A percentile compares a stretch with the other conserved stretches of the same genome.
Evolutionary conservation across 2,888 invertebrate species (phyloP).

Genomic region (Tortricodes alternella): DNA sequence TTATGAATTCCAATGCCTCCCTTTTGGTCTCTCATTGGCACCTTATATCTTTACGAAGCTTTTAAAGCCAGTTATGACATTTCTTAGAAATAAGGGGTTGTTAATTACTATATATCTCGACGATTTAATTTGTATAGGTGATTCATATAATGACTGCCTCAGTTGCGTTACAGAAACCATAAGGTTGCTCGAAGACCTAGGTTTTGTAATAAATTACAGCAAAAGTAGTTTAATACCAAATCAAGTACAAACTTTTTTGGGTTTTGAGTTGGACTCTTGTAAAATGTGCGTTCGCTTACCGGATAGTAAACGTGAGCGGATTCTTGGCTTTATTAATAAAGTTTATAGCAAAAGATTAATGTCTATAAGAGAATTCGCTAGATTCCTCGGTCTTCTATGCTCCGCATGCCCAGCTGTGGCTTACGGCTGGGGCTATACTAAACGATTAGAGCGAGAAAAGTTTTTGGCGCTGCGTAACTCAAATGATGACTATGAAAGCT

Average conservation of each 20-base stretch:
- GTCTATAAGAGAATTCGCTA: neutral
- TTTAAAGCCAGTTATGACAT: conserved; percentile 21
- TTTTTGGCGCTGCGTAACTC: neutral
- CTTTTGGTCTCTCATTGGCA: conserved; percentile 28
- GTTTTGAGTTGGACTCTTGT: conserved; percentile 20
- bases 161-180: neutral
- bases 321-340: neutral
- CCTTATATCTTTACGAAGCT: conserved; percentile 30
- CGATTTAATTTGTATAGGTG: conserved; percentile 27
- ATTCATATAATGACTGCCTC: conserved; percentile 3
- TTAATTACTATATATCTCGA: conserved; percentile 19
- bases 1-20: conserved; percentile 31
- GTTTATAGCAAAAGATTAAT: neutral
- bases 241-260: conserved; percentile 10
- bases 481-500: neutral
- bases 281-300: conserved; percentile 23
- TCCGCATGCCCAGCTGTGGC: conserved; percentile 27
- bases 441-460: conserved; percentile 7
- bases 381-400: conserved; percentile 3
- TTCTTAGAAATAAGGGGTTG: conserved; percentile 19
- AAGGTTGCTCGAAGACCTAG: conserved; percentile 7
- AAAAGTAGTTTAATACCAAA: conserved; percentile 20
- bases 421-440: conserved; percentile 15
- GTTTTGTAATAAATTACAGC: conserved; percentile 20
- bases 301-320: neutral